Base-by-base conservation (phyloP, 1,140 invertebrate genomes). In the Brachionus koreanus region DNA sequence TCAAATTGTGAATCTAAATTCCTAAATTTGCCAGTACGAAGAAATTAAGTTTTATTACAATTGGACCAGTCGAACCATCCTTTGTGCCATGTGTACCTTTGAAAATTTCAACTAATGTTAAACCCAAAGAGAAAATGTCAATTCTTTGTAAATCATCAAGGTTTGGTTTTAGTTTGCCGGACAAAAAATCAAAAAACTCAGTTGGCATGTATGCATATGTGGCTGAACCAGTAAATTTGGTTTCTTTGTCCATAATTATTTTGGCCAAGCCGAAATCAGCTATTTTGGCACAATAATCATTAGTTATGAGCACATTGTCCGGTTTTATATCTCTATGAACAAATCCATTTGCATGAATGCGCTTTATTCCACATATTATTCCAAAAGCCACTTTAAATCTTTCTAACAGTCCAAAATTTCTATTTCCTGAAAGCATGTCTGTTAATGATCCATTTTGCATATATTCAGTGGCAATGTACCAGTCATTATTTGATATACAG, bases 241-340 rank as follows among this genome's bases (percentile, higher is more conserved):
- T 43, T 42, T 13, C 23, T 12, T 2, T 52, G 5, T 16, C 5
- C 23, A 19, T n/a, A 0, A 37, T 10, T 29, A 33, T 5, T 29
- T 49, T 49, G 16, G 72, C 42, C 13, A 75, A 19, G 23, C 72
- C 72, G 5, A 49, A 49, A 49, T 75, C 72, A 29, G 9, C 72
- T 39, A 75, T 75, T 75, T 75, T 75, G 19, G 72, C 72, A n/a
- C 23, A 25, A 49, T 33, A 75, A n/a, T 75, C 72, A 25, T 25
- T 2, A n/a, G 2, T n/a, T 2, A 75, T 49, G 5, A 75, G 19
- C 10, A 75, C 46, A 49, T 75, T 75, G n/a, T 75, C 72, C 10
- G 72, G 72, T 16, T 23, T 19, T 13, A 75, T 75, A 7, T 75
- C 72, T 6, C 72, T 46, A 13, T 75, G 72, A 13, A 75, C 29